Evolutionary conservation across 2,888 invertebrate species (phyloP).

Genomic region (Volucella bombylans): DNA sequence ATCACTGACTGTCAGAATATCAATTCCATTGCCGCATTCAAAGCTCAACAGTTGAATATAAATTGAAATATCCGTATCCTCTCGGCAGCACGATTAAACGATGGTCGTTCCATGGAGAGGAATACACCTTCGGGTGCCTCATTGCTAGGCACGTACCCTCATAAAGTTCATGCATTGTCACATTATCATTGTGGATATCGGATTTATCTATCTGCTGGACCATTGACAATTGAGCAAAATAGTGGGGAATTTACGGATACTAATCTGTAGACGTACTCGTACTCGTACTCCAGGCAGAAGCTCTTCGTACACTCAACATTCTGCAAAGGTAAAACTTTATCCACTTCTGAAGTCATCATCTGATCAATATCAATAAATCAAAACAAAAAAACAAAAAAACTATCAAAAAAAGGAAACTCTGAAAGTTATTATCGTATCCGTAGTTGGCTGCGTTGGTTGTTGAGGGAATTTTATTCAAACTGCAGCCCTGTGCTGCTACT

Average conservation of each 20-base stretch:
- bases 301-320: neutral
- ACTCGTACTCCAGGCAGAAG: constrained; percentile 50
- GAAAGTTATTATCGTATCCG: constrained; percentile 35
- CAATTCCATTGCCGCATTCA: constrained; percentile 40
- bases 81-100: constrained; percentile 37
- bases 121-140: neutral
- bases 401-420: neutral
- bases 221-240: constrained; percentile 63
- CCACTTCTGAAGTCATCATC: constrained; percentile 56
- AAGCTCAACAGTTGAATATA: constrained; percentile 39
- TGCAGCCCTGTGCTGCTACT: constrained; percentile 25
- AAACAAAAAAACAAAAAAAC: constrained; percentile 23
- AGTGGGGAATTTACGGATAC: constrained; percentile 45
- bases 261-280: constrained; percentile 59
- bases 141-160: constrained; percentile 33
- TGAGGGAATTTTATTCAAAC: constrained; percentile 44
- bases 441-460: constrained; percentile 1
- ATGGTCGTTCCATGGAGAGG: constrained; percentile 6
- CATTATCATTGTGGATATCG: constrained; percentile 55
- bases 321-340: constrained; percentile 5
- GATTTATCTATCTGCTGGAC: constrained; percentile 46
- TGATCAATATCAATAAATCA: constrained; percentile 72
- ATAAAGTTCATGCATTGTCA: constrained; percentile 68
- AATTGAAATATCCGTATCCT: constrained; percentile 56
- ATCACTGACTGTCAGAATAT: constrained; percentile 62